Conservation (phyloP, 2,797 vertebrate species). For the Sarcophilus harrisii region DNA sequence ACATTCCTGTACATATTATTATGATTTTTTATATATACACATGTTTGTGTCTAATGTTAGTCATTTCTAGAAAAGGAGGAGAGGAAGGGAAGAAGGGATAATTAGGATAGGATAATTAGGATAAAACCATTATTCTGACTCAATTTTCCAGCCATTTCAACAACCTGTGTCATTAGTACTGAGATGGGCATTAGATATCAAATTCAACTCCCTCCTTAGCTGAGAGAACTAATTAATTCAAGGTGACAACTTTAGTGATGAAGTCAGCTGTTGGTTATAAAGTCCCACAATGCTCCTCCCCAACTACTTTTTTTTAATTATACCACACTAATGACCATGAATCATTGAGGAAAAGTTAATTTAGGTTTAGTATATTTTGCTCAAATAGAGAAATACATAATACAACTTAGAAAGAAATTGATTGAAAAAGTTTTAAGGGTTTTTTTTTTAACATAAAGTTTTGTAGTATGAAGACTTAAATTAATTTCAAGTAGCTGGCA, state of each 20-base stretch:
- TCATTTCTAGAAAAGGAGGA: not conserved
- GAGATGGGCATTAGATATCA: not conserved
- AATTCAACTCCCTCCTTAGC: not conserved
- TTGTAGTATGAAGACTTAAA: not conserved
- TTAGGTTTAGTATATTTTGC: slow-evolving; percentile 1
- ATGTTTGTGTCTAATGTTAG: not conserved
- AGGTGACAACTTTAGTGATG: not conserved
- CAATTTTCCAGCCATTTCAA: not conserved
- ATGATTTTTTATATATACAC: not conserved
- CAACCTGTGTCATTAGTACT: not conserved
- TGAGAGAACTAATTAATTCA: not conserved
- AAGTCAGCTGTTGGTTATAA: not conserved
- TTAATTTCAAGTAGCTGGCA: not conserved
- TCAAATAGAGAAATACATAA: not conserved
- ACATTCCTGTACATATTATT: not conserved
- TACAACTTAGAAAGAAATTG: not conserved
- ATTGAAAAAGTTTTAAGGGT: slow-evolving; percentile 2
- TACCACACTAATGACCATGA: not conserved
- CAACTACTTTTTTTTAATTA: slow-evolving; percentile 16
- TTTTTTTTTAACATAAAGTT: slow-evolving; percentile 15
- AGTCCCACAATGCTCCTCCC: not conserved
- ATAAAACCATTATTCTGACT: not conserved
- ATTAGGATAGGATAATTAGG: too few relatives aligned
- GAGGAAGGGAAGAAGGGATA: not conserved
- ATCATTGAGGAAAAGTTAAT: not conserved